These are phyloP conservation scores for Cyanocitta stelleri DNA, from an alignment of 2,113 vertebrate species.

Conservation along the genomic window DNA sequence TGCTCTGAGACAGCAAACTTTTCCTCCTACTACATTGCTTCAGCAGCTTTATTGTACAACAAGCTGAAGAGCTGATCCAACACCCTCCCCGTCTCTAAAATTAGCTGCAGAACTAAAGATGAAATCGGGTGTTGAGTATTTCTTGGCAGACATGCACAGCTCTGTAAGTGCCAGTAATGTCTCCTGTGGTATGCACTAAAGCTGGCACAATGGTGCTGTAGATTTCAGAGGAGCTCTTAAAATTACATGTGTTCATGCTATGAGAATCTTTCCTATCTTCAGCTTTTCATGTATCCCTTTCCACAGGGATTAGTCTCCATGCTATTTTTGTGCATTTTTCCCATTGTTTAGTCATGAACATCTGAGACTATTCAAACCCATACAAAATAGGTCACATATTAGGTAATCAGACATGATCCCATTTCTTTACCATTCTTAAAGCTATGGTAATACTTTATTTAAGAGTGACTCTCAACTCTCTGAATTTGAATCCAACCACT, in stretches of 20 bases:
- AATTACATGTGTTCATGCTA: neutral
- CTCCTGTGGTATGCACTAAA: conserved; percentile 17
- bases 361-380: neutral
- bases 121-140: neutral
- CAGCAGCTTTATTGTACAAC: neutral
- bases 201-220: neutral
- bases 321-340: conserved; percentile 3
- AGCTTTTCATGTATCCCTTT: neutral
- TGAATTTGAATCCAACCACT: neutral
- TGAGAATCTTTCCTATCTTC: neutral
- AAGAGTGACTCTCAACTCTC: neutral
- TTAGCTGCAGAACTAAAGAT: conserved; percentile 10
- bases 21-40: neutral
- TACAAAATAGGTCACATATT: neutral
- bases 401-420: neutral
- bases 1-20: conserved; percentile 30
- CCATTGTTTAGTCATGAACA: neutral
- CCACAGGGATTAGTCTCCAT: neutral
- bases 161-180: neutral
- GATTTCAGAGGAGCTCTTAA: conserved; percentile 16
- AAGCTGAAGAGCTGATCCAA: neutral
- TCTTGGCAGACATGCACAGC: neutral
- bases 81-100: neutral
- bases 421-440: neutral
- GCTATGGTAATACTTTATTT: neutral